Conservation (phyloP, 2,113 vertebrate genomes). For the Campylorhamphus procurvoides region DNA sequence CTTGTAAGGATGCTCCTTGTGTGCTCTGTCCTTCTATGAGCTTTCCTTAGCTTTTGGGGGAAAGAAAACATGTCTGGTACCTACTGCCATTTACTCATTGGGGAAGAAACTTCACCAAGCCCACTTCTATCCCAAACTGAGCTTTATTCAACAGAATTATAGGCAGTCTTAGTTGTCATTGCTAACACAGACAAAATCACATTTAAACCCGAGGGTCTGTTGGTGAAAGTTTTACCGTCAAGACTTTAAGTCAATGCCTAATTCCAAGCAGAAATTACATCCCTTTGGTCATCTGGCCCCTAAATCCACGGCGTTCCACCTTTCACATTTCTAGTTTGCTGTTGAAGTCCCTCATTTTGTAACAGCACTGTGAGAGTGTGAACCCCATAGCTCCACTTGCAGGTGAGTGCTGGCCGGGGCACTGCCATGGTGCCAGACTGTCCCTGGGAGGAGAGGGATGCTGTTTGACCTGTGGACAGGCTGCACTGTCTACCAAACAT, state of each 20-base stretch:
- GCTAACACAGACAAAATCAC: not conserved
- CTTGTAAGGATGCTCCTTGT: not conserved
- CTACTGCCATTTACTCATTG: not conserved
- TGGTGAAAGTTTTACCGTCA: not conserved
- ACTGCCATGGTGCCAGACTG: not conserved
- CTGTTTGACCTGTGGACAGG: not conserved
- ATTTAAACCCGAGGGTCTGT: not conserved
- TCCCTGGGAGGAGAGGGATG: not conserved
- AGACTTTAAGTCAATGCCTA: not conserved
- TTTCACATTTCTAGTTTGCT: not conserved
- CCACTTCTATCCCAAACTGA: not conserved
- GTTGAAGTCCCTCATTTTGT: not conserved
- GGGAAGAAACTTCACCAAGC: not conserved
- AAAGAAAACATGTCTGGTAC: not conserved
- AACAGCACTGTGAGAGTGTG: accelerated
- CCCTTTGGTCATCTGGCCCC: accelerated
- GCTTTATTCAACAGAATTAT: not conserved
- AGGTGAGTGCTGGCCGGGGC: not conserved
- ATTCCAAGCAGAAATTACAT: not conserved
- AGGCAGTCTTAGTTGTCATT: not conserved
- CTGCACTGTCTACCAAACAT: not conserved
- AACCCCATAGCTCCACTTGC: accelerated
- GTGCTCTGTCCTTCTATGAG: not conserved
- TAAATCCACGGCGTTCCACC: too few species aligned
- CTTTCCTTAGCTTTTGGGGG: not conserved